phyloP scores from a whole-genome alignment of 2,113 vertebrate species.

The Ornithorhynchus anatinus region DNA sequence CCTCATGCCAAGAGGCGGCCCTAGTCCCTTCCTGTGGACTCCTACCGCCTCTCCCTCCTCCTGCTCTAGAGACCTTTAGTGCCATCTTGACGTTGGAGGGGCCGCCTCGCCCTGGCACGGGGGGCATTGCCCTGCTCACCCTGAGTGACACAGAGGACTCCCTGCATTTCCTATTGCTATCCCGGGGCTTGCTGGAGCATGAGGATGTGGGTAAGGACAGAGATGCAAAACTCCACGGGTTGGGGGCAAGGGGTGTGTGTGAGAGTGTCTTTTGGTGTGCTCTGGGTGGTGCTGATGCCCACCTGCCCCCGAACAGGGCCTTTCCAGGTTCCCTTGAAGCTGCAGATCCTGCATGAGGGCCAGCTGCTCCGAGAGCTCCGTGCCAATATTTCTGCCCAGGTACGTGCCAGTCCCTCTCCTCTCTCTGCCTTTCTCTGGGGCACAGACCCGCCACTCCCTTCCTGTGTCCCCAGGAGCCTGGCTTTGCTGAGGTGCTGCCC shows the following conservation, averaged over 20 bases:
- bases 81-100: constrained; percentile 81
- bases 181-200: constrained; percentile 82
- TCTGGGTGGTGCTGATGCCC: too few species aligned
- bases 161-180: constrained; percentile 93
- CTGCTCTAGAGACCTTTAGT: constrained; percentile 87
- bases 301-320: constrained; percentile 60
- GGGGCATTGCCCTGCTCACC: constrained; percentile 89
- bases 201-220: constrained; percentile 54
- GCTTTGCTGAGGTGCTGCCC: constrained; percentile 91
- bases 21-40: background rate
- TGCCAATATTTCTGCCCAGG: constrained; percentile 84
- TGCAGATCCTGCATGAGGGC: constrained; percentile 83
- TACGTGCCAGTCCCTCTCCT: constrained; percentile 51
- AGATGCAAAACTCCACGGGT: too few species aligned
- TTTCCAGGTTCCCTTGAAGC: constrained; percentile 73
- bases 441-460: background rate
- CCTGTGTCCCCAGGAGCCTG: constrained; percentile 74
- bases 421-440: background rate
- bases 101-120: constrained; percentile 73
- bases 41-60: rapidly evolving
- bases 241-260: background rate
- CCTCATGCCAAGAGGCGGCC: background rate
- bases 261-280: background rate
- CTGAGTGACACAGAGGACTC: constrained; percentile 92
- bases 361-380: constrained; percentile 82